Conservation (phyloP, 2,797 vertebrate species). For the Eulemur rubriventer region DNA sequence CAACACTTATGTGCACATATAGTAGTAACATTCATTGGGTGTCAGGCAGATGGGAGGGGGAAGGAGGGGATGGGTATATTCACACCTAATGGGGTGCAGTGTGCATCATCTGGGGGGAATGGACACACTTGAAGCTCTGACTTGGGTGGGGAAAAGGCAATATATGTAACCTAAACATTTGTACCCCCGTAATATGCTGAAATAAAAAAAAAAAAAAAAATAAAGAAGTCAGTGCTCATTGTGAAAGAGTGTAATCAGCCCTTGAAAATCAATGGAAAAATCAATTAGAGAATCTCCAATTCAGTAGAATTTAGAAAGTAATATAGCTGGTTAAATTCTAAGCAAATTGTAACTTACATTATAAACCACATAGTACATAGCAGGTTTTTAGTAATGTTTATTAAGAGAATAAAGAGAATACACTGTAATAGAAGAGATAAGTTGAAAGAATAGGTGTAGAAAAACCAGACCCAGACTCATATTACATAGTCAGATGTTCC, state of each 20-base stretch:
- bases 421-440: not conserved
- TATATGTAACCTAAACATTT: no score
- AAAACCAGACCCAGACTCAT: not conserved
- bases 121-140: no score
- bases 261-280: not conserved
- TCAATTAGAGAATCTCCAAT: not conserved
- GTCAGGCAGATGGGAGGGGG: no score
- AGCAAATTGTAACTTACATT: not conserved
- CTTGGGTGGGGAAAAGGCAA: no score
- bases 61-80: no score
- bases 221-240: not conserved
- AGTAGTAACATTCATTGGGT: no score
- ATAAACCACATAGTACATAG: not conserved
- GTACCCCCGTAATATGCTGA: no score
- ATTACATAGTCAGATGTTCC: not conserved
- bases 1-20: no score
- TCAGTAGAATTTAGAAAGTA: not conserved
- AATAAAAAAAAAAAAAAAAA: not conserved
- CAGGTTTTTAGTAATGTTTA: not conserved
- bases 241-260: not conserved
- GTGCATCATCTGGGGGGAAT: no score
- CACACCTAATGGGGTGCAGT: no score
- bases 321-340: not conserved
- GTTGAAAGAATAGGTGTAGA: not conserved
- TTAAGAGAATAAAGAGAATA: not conserved